These are phyloP conservation scores for Aplodontia rufa DNA, from an alignment of 2,113 vertebrate species.

Conservation along the genomic window DNA sequence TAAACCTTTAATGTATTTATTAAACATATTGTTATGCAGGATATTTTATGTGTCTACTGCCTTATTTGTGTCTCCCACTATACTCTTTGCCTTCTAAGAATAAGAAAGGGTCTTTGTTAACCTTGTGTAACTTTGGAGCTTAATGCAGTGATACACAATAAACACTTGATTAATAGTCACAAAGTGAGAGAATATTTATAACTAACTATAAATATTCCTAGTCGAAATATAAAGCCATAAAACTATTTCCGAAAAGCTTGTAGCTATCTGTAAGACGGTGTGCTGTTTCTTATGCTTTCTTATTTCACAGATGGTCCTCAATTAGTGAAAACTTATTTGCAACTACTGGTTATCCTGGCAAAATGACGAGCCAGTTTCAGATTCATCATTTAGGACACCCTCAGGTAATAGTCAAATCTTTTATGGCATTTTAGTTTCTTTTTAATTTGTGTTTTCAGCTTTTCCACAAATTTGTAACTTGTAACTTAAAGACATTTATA, in stretches of 20 bases:
- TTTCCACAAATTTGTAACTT: neutral
- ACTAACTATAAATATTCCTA: neutral
- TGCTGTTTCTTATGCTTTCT: neutral
- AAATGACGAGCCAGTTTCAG: slow-evolving; percentile 91
- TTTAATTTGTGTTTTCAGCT: neutral
- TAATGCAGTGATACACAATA: neutral
- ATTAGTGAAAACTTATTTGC: slow-evolving; percentile 95
- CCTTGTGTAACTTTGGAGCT: neutral
- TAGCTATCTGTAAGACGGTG: neutral
- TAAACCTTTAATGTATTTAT: neutral
- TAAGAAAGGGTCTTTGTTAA: neutral
- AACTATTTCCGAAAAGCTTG: neutral
- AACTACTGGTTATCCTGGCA: slow-evolving; percentile 96
- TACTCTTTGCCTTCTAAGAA: neutral
- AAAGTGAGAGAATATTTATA: neutral
- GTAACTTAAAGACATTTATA: slow-evolving; percentile 22
- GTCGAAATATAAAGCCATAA: neutral
- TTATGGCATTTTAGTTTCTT: neutral
- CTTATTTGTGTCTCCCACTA: neutral
- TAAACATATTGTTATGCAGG: neutral
- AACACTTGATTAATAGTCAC: slow-evolving; percentile 3
- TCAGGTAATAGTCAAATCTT: slow-evolving; percentile 86
- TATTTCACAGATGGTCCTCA: slow-evolving; percentile 91
- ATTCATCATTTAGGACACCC: slow-evolving; percentile 97
- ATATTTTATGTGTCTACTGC: neutral